Conservation (phyloP, 2,113 vertebrate species). For the Platysternon megacephalum region DNA sequence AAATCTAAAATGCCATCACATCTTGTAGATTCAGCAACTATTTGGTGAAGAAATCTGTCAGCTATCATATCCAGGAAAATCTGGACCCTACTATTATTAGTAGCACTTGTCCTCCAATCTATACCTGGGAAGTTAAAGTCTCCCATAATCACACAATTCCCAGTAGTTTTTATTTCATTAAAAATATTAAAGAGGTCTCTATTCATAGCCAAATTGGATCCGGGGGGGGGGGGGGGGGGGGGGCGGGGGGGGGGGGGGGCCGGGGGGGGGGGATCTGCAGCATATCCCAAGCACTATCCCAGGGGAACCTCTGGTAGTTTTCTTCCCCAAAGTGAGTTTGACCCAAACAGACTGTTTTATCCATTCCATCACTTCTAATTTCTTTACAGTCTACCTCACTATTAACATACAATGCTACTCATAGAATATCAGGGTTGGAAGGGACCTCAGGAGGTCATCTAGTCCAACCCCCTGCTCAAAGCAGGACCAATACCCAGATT, state of each 20-base stretch:
- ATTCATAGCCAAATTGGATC: neutral
- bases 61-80: too few species aligned
- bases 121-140: neutral
- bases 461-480: too few species aligned
- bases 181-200: neutral
- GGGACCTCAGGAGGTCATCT: too few species aligned
- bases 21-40: neutral
- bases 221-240: too few species aligned
- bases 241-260: too few species aligned
- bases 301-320: neutral
- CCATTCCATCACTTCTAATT: neutral
- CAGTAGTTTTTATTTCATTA: neutral
- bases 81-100: too few species aligned
- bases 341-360: neutral
- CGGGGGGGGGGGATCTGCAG: neutral
- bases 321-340: neutral
- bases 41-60: neutral
- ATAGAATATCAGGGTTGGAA: too few species aligned
- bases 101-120: too few species aligned
- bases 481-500: too few species aligned
- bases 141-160: neutral
- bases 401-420: neutral
- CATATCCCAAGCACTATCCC: neutral
- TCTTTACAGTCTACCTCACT: neutral
- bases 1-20: neutral